Base-by-base conservation (phyloP, 2,113 vertebrate species). In the Phodopus roborovskii region DNA sequence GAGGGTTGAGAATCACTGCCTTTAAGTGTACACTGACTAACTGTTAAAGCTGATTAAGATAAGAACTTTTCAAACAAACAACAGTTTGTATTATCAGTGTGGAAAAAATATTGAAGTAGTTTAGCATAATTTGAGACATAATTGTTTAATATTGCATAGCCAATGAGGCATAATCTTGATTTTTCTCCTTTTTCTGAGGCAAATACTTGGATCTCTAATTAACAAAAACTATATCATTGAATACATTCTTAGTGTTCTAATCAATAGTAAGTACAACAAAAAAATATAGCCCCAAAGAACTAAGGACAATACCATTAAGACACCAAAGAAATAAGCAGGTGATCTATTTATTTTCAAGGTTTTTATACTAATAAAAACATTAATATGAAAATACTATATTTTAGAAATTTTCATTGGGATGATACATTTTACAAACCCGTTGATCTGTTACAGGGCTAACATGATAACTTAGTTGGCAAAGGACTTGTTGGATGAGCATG, bases 161-260 rank as follows among this genome's bases (percentile, higher is more conserved):
- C 19, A 7, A 66, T 24, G 73, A 42, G 82, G 78, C 6, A 81
- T 60, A 45, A 71, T 70, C 13, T 81, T 88, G 75, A 60, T 56
- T 12, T 1, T n/a, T 82, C 58, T 42, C 7, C 81, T 92, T 68
- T 92, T 24, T 62, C 45, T 4, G 5, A 77, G 78, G 82, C 77
- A 88, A 93, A 66, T 42, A 87, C 87, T 56, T 83, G 48, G 7
- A 92, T 85, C 20, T 91, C 26, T 39, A 39, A 1, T 50, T 62
- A 83, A 11, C 36, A 62, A 92, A 93, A 96, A 90, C 87, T 50
- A 60, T 28, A 79, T 22, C 91, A 62, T 64, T 79, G 74, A 70
- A 24, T 7, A 60, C 39, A 16, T 17, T 92, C 92, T 30, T 15
- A 90, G 33, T 7, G 3, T 12, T 28, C 22, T 78, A 58, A 93